Evolutionary conservation across 2,888 invertebrate species (phyloP).

Genomic region (Aplocera efformata): DNA sequence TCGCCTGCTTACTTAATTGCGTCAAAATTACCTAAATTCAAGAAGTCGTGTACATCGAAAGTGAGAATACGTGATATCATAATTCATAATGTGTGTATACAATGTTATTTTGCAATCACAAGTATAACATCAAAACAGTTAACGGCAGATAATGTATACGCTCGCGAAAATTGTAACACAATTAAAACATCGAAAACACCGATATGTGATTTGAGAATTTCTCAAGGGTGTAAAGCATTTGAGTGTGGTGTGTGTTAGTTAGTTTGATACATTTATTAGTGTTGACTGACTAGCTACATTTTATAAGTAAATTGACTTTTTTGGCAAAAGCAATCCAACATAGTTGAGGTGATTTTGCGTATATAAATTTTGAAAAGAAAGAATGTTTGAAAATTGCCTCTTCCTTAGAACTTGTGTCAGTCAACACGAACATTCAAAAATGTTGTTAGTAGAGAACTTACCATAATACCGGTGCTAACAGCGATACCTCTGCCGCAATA

Average conservation of each 20-base stretch:
- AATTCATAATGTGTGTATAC: constrained; percentile 39
- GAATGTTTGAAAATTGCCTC: constrained; percentile 15
- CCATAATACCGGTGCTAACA: constrained; percentile 99
- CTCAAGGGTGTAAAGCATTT: constrained; percentile 56
- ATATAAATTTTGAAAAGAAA: constrained; percentile 18
- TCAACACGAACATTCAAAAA: constrained; percentile 65
- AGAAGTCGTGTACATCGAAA: constrained; percentile 50
- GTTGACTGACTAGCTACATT: constrained; percentile 64
- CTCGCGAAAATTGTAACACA: constrained; percentile 40
- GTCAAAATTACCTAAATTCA: constrained; percentile 39
- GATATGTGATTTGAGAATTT: constrained; percentile 44
- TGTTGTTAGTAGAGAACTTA: constrained; percentile 82
- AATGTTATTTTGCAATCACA: constrained; percentile 43
- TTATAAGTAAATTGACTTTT: constrained; percentile 11
- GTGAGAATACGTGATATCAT: constrained; percentile 52
- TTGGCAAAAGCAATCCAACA: constrained; percentile 42
- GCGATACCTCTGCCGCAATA: constrained; percentile 99
- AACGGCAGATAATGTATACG: constrained; percentile 35
- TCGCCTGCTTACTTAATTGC: constrained; percentile 48
- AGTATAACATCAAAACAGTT: constrained; percentile 34
- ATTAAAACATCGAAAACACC: constrained; percentile 53
- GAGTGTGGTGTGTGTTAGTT: constrained; percentile 56
- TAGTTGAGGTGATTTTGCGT: constrained; percentile 37
- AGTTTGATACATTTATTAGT: constrained; percentile 60
- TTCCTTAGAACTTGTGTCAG: constrained; percentile 48